phyloP scores from a whole-genome alignment of 2,113 vertebrate genomes.

The Spilogale gracilis region DNA sequence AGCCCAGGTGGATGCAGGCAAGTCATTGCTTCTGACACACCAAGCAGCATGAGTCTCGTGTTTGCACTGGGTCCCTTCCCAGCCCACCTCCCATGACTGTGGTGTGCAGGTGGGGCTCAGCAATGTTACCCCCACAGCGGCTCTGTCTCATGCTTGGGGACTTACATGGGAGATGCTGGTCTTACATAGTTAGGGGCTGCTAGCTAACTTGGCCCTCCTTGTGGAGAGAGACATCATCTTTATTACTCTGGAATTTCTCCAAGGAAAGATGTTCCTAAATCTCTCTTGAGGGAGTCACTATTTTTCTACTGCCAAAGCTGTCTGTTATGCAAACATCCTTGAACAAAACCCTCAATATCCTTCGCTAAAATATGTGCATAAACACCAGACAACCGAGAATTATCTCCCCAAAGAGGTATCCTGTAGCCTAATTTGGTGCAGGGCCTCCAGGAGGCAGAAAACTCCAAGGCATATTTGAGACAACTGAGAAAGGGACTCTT shows the following conservation, averaged over 20 bases:
- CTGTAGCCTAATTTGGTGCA: not conserved
- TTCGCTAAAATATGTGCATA: not conserved
- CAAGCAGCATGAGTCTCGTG: not conserved
- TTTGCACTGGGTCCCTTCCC: not conserved
- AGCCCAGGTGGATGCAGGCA: not conserved
- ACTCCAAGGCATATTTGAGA: not conserved
- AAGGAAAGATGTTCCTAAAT: not conserved
- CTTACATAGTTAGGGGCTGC: not conserved
- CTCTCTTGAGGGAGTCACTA: not conserved
- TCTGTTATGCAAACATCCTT: not conserved
- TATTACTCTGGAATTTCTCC: conserved; percentile 22
- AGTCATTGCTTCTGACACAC: not conserved
- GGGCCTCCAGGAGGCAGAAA: not conserved
- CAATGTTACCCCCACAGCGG: not conserved
- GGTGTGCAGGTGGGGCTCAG: not conserved
- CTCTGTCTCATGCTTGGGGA: not conserved
- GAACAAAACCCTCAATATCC: not conserved
- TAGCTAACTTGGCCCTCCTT: not conserved
- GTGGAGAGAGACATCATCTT: not conserved
- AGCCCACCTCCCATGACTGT: fast-evolving
- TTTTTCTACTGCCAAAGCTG: not conserved
- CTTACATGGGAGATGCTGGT: no score
- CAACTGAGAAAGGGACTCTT: not conserved
- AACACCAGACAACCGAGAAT: not conserved
- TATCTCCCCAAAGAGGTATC: not conserved